Conservation (phyloP, 2,113 vertebrate species). For the Heteronetta atricapilla region DNA sequence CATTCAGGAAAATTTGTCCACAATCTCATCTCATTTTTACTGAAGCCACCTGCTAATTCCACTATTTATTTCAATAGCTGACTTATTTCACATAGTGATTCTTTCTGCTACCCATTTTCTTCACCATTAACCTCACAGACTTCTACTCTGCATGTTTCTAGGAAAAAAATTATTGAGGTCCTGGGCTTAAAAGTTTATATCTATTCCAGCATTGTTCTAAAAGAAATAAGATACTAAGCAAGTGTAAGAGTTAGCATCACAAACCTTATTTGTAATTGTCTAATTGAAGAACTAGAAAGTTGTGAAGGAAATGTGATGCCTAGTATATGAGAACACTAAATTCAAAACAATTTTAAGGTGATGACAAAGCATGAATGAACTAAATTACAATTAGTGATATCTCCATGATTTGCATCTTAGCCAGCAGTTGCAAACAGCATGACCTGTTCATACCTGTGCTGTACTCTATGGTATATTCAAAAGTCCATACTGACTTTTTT, state of each 20-base stretch:
- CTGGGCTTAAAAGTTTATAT: neutral
- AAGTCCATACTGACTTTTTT: neutral
- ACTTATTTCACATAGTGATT: neutral
- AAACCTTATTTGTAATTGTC: neutral
- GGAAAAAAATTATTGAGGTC: neutral
- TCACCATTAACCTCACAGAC: constrained; percentile 19
- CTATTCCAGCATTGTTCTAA: neutral
- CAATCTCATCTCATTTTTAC: neutral
- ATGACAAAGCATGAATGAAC: neutral
- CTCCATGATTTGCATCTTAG: neutral
- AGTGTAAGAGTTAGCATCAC: neutral
- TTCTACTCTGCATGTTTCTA: neutral
- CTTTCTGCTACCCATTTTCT: constrained; percentile 3
- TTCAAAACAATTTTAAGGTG: neutral
- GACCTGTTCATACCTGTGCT: neutral
- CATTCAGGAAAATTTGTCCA: neutral
- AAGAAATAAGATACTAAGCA: neutral
- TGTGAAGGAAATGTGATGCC: neutral
- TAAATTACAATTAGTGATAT: neutral
- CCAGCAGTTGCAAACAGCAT: neutral
- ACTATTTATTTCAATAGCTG: constrained; percentile 16
- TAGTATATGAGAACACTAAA: neutral
- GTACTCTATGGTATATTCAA: neutral
- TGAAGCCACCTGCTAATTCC: neutral
- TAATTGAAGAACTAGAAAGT: neutral